phyloP scores from a whole-genome alignment of 2,888 invertebrate genomes.

The Cephus sareptanus region DNA sequence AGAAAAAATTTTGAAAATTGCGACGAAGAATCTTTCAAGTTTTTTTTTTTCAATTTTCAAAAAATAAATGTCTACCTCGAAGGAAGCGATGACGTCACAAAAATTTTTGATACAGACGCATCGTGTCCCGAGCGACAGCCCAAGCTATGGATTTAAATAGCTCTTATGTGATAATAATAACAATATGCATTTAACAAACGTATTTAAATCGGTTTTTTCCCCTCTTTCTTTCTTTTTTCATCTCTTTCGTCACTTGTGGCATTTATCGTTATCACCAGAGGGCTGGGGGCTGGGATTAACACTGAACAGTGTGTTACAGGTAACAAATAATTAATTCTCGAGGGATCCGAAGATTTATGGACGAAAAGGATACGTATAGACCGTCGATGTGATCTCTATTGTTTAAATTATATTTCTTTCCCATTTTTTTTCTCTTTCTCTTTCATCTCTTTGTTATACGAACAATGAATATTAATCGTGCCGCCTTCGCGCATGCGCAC shows the following conservation, averaged over 20 bases:
- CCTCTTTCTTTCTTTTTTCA: conserved; percentile 7
- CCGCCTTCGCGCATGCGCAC: background rate
- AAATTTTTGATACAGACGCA: conserved; percentile 2
- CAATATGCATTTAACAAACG: conserved; percentile 52
- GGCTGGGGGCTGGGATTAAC: background rate
- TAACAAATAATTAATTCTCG: background rate
- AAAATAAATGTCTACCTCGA: background rate
- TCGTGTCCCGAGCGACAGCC: conserved; percentile 46
- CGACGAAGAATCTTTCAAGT: background rate
- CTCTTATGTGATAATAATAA: conserved; percentile 50
- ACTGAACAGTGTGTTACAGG: background rate
- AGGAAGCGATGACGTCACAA: background rate
- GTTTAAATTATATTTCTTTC: background rate
- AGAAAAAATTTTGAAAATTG: background rate
- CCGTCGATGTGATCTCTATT: background rate
- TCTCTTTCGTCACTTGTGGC: conserved; percentile 5
- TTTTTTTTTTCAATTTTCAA: too few relatives aligned
- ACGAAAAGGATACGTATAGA: background rate
- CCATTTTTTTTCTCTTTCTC: background rate
- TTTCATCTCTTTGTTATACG: background rate
- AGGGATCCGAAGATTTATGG: background rate
- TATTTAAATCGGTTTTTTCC: conserved; percentile 46
- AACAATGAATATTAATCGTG: background rate
- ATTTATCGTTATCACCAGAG: background rate
- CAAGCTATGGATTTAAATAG: conserved; percentile 46